Base-by-base conservation (phyloP, 2,888 invertebrate genomes). In the Amiota minor region DNA sequence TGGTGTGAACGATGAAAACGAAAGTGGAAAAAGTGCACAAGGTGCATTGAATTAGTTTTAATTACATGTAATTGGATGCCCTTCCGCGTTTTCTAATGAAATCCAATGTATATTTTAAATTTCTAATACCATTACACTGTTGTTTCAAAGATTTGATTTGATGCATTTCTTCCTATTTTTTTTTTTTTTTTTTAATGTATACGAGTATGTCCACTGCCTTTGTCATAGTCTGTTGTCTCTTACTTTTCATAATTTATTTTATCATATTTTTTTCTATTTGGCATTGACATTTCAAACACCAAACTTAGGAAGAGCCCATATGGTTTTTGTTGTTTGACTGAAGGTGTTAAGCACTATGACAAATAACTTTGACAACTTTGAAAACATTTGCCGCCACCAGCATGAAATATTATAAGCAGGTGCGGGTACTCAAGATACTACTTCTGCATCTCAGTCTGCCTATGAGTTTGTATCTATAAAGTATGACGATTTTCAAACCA, bases 31-130 rank as follows among this genome's bases (percentile, higher is more conserved):
- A 12, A 69, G n/a, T 23, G 59, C 70, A 53, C 50, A 35, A 72
- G 49, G 68, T 69, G 72, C 65, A 45, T 55, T 55, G 55, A 49
- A 12, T 73, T 72, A 74, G 73, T 71, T 75, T 73, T 68, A 72
- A 72, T 72, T 59, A 67, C 56, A 55, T 12, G 72, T 56, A 65
- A 55, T 56, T 56, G 76, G 78, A 80, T 73, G 75, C 76, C 80
- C 80, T 84, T 83, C 85, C 82, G 85, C 76, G 71, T 76, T 73
- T 70, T 47, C 62, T 72, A 67, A 59, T 35, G 35, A 35, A 35
- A 35, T 35, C 35, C 6, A 6, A 35, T 35, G 35, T 35, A 8
- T 23, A 23, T 23, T 23, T 23, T 23, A 2, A 1, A 3, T 23
- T 23, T 23, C 23, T 23, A 23, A 2, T 3, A 23, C 23, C 3